These are phyloP conservation scores for Epiblema foenella DNA, from an alignment of 2,888 invertebrate species.

Conservation along the genomic window DNA sequence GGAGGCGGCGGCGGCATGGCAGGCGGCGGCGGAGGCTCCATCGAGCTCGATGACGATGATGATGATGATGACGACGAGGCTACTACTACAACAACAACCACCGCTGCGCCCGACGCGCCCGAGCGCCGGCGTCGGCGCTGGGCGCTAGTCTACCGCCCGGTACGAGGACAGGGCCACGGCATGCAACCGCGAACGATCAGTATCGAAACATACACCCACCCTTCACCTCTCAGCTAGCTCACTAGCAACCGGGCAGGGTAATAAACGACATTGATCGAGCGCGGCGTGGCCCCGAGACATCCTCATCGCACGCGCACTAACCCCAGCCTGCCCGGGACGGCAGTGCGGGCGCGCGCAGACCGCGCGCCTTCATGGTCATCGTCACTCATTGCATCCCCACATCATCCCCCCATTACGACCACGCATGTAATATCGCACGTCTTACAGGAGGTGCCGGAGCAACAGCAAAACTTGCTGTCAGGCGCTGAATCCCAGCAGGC, in stretches of 20 bases:
- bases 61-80: constrained; percentile 87
- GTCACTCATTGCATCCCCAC: constrained; percentile 54
- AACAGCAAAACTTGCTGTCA: constrained; percentile 75
- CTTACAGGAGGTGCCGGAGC: constrained; percentile 67
- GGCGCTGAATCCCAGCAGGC: constrained; percentile 81
- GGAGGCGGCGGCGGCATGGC: constrained; percentile 69
- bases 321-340: constrained; percentile 80
- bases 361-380: constrained; percentile 63
- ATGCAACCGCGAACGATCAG: constrained; percentile 47
- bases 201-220: constrained; percentile 21
- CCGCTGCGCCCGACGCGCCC: constrained; percentile 46
- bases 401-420: constrained; percentile 58
- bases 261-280: constrained; percentile 38
- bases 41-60: constrained; percentile 80
- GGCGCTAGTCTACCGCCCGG: constrained; percentile 37
- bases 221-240: constrained; percentile 3
- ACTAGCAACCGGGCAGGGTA: constrained; percentile 1
- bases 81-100: constrained; percentile 53
- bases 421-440: constrained; percentile 44
- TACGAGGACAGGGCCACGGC: constrained; percentile 48
- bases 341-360: constrained; percentile 73
- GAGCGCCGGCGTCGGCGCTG: constrained; percentile 42
- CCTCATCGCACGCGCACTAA: constrained; percentile 60
- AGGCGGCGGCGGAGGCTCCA: constrained; percentile 77
- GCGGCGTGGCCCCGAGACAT: constrained; percentile 26